Evolutionary conservation across 2,888 invertebrate species (phyloP), one percentile per base, ranked within the genome.

Genomic region (Platerodrilus igneus): DNA sequence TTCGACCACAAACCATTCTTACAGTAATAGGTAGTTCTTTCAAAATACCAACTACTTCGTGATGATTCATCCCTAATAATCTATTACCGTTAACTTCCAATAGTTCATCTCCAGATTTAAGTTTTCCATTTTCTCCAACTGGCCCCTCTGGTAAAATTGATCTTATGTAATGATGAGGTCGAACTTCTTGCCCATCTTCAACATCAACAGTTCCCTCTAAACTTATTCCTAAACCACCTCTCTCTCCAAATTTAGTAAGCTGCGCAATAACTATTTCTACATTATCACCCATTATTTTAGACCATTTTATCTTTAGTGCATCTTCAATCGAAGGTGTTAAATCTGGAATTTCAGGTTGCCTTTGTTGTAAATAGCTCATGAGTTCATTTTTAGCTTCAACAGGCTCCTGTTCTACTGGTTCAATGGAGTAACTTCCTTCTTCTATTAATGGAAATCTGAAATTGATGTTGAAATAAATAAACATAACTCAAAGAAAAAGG

Each of bases 191-290:
- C 0, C 97, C 97, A 61, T 89, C 86, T 69, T 94, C 92, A 35
- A 99, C 95, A 67, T 99, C 99, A 22, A 96, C 97, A 0, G 99
- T 99, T 33, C 99, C 97, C 68, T 97, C 96, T 47, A 97, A 75
- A 31, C 94, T 96, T 57, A 99, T 95, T 19, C 97, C 97, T 36
- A 99, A 76, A 2, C 97, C 97, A 27, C 93, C 93, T 25, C 91
- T 90, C 58, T 91, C 89, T 9, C 81, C 81, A 57, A 87, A 87
- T 69, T 91, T 91, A 51, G 81, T 81, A 48, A 90, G 69, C 62
- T 89, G 86, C 1, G 89, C 87, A 31, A 90, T 83, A 30, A 76
- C 81, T 58, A 89, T 85, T 61, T 86, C 83, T 36, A 79, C 79
- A 50, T 86, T 84, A 2, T 77, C 71, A 5, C 86, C 87, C 48